Evolutionary conservation across 2,888 invertebrate genomes (phyloP).

Genomic region (Abrostola tripartita): DNA sequence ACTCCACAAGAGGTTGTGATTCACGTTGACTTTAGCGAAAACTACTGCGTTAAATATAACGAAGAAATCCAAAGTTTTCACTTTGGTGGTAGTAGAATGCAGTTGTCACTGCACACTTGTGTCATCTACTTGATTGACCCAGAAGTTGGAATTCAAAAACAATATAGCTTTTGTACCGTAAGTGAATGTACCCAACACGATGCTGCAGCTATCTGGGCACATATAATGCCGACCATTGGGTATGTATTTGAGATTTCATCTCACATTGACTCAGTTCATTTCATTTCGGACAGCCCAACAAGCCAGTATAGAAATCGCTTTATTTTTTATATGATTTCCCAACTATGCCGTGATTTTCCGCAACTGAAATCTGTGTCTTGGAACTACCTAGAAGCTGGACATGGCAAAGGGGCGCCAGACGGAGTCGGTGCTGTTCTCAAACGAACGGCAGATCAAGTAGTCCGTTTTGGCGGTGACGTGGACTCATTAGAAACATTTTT

Average conservation of each 20-base stretch:
- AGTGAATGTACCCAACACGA: slow-evolving; percentile 29
- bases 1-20: slow-evolving; percentile 16
- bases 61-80: slow-evolving; percentile 30
- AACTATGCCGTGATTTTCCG: slow-evolving; percentile 3
- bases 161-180: slow-evolving; percentile 6
- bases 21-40: slow-evolving; percentile 30
- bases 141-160: slow-evolving; percentile 11
- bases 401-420: slow-evolving; percentile 22
- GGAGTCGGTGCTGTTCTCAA: slow-evolving; percentile 38
- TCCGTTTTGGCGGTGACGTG: slow-evolving; percentile 37
- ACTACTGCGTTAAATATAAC: slow-evolving; percentile 26
- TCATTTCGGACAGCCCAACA: slow-evolving; percentile 47
- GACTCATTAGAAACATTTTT: slow-evolving; percentile 13
- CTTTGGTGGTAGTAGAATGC: slow-evolving; percentile 54
- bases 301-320: slow-evolving; percentile 53
- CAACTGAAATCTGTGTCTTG: slow-evolving; percentile 34
- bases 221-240: slow-evolving; percentile 5
- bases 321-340: slow-evolving; percentile 47
- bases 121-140: slow-evolving; percentile 9
- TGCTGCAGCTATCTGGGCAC: slow-evolving; percentile 47
- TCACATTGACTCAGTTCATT: slow-evolving; percentile 29
- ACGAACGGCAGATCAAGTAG: slow-evolving; percentile 43
- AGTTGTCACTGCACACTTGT: slow-evolving; percentile 64
- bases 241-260: background rate
- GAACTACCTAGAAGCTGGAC: slow-evolving; percentile 36